A percentile compares a stretch with the other conserved stretches of the same genome.
Evolutionary conservation across 2,797 vertebrate species (phyloP).

Genomic region (Notolepis coatsorum): DNA sequence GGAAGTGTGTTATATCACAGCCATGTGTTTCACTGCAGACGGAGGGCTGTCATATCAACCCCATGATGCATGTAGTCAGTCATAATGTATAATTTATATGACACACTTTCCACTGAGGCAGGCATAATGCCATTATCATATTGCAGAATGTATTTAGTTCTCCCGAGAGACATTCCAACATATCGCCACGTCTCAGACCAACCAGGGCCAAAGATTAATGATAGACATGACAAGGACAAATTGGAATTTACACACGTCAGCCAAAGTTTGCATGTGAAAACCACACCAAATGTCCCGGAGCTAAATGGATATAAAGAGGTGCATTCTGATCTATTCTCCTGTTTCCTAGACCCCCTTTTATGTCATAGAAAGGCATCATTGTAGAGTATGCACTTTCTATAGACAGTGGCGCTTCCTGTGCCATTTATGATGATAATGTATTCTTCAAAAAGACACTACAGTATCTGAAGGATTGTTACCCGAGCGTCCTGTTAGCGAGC

Average conservation of each 20-base stretch:
- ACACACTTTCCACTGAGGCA: slow-evolving; percentile 76
- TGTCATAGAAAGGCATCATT: slow-evolving; percentile 34
- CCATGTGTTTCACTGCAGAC: slow-evolving; percentile 59
- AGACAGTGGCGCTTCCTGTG: slow-evolving; percentile 45
- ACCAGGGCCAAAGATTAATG: slow-evolving; percentile 85
- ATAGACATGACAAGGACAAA: slow-evolving; percentile 87
- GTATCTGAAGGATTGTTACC: slow-evolving; percentile 25
- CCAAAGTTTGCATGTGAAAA: slow-evolving; percentile 72
- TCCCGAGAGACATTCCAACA: slow-evolving; percentile 72
- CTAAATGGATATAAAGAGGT: slow-evolving; percentile 71
- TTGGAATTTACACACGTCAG: slow-evolving; percentile 72
- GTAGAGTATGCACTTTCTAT: slow-evolving; percentile 25
- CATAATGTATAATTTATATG: slow-evolving; percentile 84
- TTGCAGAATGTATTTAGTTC: slow-evolving; percentile 77
- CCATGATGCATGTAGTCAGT: slow-evolving; percentile 66
- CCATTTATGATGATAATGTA: slow-evolving; percentile 44
- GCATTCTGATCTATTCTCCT: slow-evolving; percentile 53
- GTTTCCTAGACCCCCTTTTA: slow-evolving; percentile 49
- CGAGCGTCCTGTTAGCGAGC: slow-evolving; percentile 15
- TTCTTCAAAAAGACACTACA: slow-evolving; percentile 6
- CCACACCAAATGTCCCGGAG: slow-evolving; percentile 70
- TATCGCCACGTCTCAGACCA: slow-evolving; percentile 76
- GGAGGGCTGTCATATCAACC: slow-evolving; percentile 76
- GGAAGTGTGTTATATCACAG: slow-evolving; percentile 54
- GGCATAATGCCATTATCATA: slow-evolving; percentile 83